phyloP scores from a whole-genome alignment of 2,113 vertebrate species.

The Psittacus erithacus region DNA sequence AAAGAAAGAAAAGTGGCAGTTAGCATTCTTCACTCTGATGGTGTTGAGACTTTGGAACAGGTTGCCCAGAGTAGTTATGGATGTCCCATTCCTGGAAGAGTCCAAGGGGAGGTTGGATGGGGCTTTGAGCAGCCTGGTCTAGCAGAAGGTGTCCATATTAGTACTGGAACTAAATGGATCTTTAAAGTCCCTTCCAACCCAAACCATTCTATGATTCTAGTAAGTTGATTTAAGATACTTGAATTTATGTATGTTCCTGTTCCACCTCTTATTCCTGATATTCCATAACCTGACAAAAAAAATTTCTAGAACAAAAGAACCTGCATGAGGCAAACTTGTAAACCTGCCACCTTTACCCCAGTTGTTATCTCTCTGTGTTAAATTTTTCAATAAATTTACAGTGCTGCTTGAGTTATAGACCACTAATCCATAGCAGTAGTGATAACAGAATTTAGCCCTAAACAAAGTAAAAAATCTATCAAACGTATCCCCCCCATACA shows the following conservation, averaged over 20 bases:
- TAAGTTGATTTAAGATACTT: not conserved
- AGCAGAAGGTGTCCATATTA: not conserved
- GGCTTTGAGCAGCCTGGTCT: not conserved
- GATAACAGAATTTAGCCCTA: not conserved
- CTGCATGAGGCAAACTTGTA: not conserved
- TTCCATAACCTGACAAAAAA: not conserved
- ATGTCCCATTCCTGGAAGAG: not conserved
- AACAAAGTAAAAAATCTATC: not conserved
- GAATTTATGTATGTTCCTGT: not conserved
- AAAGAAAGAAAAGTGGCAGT: not conserved
- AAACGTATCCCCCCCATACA: not conserved
- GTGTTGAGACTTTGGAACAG: not conserved
- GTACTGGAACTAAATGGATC: not conserved
- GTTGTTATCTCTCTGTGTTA: not conserved
- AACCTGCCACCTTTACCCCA: not conserved
- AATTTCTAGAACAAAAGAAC: not conserved
- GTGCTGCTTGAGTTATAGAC: not conserved
- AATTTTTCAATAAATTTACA: not conserved
- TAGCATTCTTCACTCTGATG: not conserved
- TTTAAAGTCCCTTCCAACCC: not conserved
- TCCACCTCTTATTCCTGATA: not conserved
- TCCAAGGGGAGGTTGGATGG: not conserved
- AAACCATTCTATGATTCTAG: not conserved
- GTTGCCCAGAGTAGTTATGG: not conserved
- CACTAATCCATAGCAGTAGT: not conserved